Evolutionary conservation across 2,797 vertebrate species (phyloP).

Genomic region (Linurgus olivaceus): DNA sequence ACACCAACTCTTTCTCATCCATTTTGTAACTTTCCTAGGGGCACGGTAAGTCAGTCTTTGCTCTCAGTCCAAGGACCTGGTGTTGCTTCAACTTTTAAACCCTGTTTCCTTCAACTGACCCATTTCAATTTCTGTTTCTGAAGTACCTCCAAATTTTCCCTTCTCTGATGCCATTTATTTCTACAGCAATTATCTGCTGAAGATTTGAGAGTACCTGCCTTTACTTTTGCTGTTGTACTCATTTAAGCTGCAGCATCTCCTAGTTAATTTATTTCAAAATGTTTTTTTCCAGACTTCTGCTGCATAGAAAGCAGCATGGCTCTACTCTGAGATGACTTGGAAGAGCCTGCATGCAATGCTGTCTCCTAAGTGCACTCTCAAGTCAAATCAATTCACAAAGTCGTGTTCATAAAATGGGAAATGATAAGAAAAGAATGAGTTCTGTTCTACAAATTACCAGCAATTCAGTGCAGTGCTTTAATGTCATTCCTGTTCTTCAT

Average conservation of each 20-base stretch:
- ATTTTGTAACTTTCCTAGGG: not conserved
- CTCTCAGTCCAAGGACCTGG: not conserved
- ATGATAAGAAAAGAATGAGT: constrained; percentile 55
- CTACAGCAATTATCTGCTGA: not conserved
- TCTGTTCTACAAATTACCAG: constrained; percentile 59
- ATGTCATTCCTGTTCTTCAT: constrained; percentile 40
- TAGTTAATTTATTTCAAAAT: not conserved
- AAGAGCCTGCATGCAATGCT: not conserved
- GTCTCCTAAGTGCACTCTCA: constrained; percentile 36
- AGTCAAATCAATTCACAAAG: constrained; percentile 49
- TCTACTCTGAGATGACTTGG: not conserved
- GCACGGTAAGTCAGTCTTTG: not conserved
- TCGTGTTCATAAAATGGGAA: constrained; percentile 53
- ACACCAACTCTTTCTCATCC: not conserved
- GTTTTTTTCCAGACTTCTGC: not conserved
- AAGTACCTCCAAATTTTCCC: not conserved
- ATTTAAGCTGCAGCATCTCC: not conserved
- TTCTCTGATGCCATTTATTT: not conserved
- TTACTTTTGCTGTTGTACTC: not conserved
- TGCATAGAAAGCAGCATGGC: not conserved
- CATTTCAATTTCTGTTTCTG: not conserved
- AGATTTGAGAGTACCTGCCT: not conserved
- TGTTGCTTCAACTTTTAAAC: not conserved
- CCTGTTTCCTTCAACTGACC: not conserved
- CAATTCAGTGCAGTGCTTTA: constrained; percentile 21